phyloP scores from a whole-genome alignment of 1,140 invertebrate genomes.

The Eurosta solidaginis region DNA sequence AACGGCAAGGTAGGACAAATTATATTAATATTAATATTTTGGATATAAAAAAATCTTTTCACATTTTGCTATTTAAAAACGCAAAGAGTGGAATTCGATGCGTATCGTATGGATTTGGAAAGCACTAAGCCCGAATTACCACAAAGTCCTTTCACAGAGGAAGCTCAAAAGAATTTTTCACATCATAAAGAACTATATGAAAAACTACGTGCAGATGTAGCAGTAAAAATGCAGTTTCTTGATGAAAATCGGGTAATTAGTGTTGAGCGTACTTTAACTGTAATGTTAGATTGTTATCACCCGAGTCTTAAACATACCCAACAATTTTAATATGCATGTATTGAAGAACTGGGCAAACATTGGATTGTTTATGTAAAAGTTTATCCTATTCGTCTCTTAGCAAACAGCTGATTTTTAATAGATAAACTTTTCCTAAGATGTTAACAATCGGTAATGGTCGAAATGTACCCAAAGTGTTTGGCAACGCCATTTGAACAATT shows the following conservation, averaged over 20 bases:
- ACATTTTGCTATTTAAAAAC: background rate
- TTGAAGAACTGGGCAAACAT: background rate
- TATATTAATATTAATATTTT: background rate
- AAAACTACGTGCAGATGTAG: slow-evolving; percentile 86
- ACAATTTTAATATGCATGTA: background rate
- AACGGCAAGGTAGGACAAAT: slow-evolving; percentile 73
- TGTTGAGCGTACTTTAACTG: background rate
- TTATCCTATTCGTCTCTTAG: background rate
- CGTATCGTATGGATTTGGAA: slow-evolving; percentile 92
- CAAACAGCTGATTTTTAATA: no score
- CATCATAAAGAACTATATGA: slow-evolving; percentile 89
- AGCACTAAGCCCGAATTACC: slow-evolving; percentile 68
- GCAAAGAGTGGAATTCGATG: slow-evolving; percentile 92
- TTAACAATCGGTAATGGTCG: no score
- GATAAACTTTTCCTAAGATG: no score
- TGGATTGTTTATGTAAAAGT: background rate
- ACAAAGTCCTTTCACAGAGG: slow-evolving; percentile 71
- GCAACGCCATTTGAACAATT: no score
- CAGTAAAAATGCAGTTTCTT: slow-evolving; percentile 94
- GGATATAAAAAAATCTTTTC: background rate
- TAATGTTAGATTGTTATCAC: no score
- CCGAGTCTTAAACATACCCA: no score
- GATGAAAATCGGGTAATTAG: slow-evolving; percentile 90
- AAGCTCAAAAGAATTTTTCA: slow-evolving; percentile 81
- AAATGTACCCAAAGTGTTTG: no score